These are phyloP conservation scores for Circaetus gallicus DNA, from an alignment of 2,113 vertebrate species.

Conservation along the genomic window DNA sequence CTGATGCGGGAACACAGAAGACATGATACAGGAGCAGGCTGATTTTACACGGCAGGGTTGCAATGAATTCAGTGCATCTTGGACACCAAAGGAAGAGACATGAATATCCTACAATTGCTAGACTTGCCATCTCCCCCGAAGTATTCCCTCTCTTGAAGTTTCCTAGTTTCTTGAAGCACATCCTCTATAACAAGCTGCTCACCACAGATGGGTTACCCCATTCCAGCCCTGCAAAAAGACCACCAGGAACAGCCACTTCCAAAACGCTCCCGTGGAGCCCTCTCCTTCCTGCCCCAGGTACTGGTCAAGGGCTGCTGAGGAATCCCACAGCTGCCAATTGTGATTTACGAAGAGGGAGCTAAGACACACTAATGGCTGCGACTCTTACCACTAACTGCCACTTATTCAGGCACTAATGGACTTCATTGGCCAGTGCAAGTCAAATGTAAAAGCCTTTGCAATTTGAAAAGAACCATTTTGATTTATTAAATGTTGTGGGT, in stretches of 20 bases:
- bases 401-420: slow-evolving; percentile 48
- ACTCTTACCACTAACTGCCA: slow-evolving; percentile 45
- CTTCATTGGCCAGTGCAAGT: not conserved
- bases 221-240: not conserved
- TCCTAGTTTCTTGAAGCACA: not conserved
- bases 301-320: not conserved
- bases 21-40: not conserved
- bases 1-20: not conserved
- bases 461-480: not conserved
- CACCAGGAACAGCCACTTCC: not conserved
- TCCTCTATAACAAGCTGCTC: not conserved
- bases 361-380: slow-evolving; percentile 5
- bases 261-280: not conserved
- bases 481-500: not conserved
- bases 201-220: not conserved
- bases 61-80: not conserved
- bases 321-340: not conserved
- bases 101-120: not conserved
- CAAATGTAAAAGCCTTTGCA: not conserved
- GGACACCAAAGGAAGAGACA: not conserved
- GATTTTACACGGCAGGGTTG: not conserved
- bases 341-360: slow-evolving; percentile 44
- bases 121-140: not conserved
- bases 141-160: not conserved
- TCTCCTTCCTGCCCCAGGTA: not conserved